Base-by-base conservation (phyloP, 2,797 vertebrate species). In the Lemur catta region DNA sequence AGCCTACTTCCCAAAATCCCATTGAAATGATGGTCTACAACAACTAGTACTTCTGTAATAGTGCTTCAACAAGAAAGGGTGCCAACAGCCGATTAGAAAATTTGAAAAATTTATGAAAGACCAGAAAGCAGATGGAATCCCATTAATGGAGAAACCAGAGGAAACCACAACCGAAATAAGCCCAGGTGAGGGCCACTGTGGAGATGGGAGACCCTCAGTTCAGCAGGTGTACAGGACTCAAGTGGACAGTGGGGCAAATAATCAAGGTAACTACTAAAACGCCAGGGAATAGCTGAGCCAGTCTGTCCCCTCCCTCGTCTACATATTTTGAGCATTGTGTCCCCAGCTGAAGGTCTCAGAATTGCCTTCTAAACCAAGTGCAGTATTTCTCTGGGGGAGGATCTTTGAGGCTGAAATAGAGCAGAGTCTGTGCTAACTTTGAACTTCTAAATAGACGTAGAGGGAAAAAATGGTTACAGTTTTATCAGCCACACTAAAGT, bases 41-140 rank as follows among this genome's bases (percentile, higher is more conserved):
- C 87, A 95, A 67, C n/a, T 4, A 50, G 30, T 41, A 41, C 35
- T 76, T 92, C 74, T 72, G 38, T 81, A 78, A 61, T 7, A 52
- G 63, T 41, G 14, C 63, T 89, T 46, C 71, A 74, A 50, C 50
- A 75, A 26, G 78, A 85, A 88, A 87, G 57, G 50, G n/a, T 79
- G 43, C 88, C 78, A 78, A 90, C 2, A 57, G 69, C 46, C 57
- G 38, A 84, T 82, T 79, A 79, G 84, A 89, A 93, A 93, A 59
- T 7, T 33, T 82, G 69, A 92, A 69, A 95, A 67, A 86, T 61
- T 41, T 72, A 69, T 59, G 46, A 75, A 91, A 91, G 74, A 72
- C 13, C 28, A 88, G 88, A 85, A 89, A 79, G 50, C 78, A 79
- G 92, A 72, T 6, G n/a, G 59, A 90, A 12, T 69, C 69, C 74